A percentile compares a stretch with the other conserved stretches of the same genome.
Conservation (phyloP, 2,888 invertebrate species). For the Hirtodrosophila confusa region DNA sequence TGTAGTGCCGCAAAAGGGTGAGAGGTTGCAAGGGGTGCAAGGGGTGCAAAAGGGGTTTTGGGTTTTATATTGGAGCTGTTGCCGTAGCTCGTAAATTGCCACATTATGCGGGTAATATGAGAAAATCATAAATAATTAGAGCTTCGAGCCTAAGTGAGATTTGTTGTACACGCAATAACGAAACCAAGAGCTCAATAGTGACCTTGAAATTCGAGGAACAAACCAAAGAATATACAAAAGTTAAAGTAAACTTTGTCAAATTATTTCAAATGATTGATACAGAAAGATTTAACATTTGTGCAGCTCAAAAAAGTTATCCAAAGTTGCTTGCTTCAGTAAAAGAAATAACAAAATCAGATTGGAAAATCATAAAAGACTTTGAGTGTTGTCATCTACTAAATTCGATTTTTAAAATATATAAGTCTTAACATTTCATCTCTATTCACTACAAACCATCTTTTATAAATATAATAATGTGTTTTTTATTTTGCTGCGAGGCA, state of each 20-base stretch:
- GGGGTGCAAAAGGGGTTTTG: constrained; percentile 20
- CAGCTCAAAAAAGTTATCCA: too few species aligned
- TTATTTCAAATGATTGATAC: too few species aligned
- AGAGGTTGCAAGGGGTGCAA: constrained; percentile 21
- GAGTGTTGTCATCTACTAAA: too few species aligned
- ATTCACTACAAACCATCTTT: too few species aligned
- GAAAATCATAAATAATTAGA: constrained; percentile 61
- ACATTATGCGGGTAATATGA: constrained; percentile 49
- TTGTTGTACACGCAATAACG: constrained; percentile 36
- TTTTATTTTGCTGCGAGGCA: too few species aligned
- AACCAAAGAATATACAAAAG: not conserved
- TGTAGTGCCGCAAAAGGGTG: constrained; percentile 27
- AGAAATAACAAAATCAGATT: too few species aligned
- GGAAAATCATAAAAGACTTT: too few species aligned
- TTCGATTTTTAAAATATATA: too few species aligned
- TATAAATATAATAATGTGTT: too few species aligned
- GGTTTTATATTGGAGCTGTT: not conserved
- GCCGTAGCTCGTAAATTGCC: constrained; percentile 50
- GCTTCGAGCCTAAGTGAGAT: constrained; percentile 48
- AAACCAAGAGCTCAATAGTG: constrained; percentile 13
- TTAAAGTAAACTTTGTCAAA: not conserved
- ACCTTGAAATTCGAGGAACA: constrained; percentile 1
- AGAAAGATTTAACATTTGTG: too few species aligned
- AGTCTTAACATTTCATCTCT: too few species aligned
- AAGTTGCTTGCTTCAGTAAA: too few species aligned